Evolutionary conservation across 1,140 invertebrate species (phyloP), one percentile per base, ranked within the genome.

Genomic region (Asobara japonica): DNA sequence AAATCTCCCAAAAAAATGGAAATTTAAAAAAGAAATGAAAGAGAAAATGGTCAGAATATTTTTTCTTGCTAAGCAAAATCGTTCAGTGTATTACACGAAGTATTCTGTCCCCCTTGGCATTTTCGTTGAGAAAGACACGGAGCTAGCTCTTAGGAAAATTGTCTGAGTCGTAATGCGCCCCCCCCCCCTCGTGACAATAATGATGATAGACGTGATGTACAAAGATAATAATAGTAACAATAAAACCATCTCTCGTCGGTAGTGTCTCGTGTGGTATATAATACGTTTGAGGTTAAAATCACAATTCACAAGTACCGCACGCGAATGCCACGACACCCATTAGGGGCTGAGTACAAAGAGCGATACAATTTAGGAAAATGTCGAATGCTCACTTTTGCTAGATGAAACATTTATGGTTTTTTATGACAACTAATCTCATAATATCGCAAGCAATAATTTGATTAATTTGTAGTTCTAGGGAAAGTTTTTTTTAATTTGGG

Each of bases 131-230:
- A 18, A 18, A 25, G 51, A 56, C 25, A 56, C 25, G 7, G 20
- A 56, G 7, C 18, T 22, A 25, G 51, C 51, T 56, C 22, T 56
- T 25, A 56, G 20, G 51, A 27, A 56, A 56, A 56, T 56, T 56
- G 51, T 25, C 51, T 22, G 22, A 22, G 20, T 45, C 51, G 18
- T 56, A 56, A 56, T 56, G 18, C 18, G 18, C 13, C 18, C 51
- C 18, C 3, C 51, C 13, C 18, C 51, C 18, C 3, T 3, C 22
- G 51, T 25, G 51, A 56, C 20, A 56, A 56, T 56, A 56, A 56
- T 56, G 51, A 56, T 56, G 51, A 56, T 56, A 56, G 51, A 56
- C 13, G 25, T 56, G 20, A 56, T 56, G 51, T 25, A 56, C 51
- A 56, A 56, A 1, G 51, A 56, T 56, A 56, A 56, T 51, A 51